phyloP scores from a whole-genome alignment of 2,797 vertebrate genomes.

The Gymnothorax javanicus region DNA sequence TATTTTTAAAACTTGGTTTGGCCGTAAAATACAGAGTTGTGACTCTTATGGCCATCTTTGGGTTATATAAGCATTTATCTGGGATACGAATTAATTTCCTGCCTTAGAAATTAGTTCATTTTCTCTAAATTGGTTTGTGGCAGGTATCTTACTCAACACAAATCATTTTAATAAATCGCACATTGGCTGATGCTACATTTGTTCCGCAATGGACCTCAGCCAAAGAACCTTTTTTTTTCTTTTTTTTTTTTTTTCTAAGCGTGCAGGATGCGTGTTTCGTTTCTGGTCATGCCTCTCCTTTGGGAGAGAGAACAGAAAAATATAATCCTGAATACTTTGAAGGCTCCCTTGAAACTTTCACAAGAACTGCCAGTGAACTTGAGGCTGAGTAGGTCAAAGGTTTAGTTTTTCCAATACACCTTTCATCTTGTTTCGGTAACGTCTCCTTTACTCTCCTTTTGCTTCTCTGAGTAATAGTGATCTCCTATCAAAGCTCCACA shows the following conservation, averaged over 20 bases:
- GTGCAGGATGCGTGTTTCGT: neutral
- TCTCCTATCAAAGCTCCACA: neutral
- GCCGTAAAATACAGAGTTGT: neutral
- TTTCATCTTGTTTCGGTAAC: slow-evolving; percentile 30
- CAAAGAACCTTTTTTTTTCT: neutral
- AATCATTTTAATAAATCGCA: neutral
- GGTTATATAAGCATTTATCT: neutral
- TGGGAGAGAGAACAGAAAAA: neutral
- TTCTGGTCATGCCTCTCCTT: neutral
- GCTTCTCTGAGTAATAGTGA: neutral
- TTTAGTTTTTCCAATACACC: neutral
- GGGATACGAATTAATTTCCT: neutral
- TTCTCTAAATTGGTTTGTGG: neutral
- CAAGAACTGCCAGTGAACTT: neutral
- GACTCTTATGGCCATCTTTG: neutral
- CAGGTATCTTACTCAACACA: neutral
- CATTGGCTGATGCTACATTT: neutral
- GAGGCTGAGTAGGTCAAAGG: neutral
- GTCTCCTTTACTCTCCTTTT: slow-evolving; percentile 21
- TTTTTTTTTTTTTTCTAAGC: neutral
- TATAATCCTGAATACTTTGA: neutral
- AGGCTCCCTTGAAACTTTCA: neutral
- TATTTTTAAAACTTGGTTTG: neutral
- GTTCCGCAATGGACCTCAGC: no score
- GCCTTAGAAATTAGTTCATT: neutral